Evolutionary conservation across 2,797 vertebrate genomes (phyloP).

Genomic region (Arnoldichthys spilopterus): DNA sequence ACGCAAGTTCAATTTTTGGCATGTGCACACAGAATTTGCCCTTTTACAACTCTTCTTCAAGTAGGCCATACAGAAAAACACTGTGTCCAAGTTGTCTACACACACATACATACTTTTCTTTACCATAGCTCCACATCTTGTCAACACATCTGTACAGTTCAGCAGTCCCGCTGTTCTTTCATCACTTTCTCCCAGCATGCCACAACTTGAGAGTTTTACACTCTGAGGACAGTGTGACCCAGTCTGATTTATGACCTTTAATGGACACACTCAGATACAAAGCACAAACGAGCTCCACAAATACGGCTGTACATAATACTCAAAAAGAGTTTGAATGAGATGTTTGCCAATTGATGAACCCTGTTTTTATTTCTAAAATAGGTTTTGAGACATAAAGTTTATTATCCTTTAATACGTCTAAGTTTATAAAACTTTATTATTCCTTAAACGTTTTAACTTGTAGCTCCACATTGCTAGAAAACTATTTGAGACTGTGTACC

Average conservation of each 20-base stretch:
- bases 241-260: not conserved
- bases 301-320: no score
- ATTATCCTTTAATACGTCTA: no score
- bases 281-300: no score
- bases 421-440: no score
- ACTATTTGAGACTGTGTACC: no score
- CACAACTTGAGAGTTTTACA: constrained; percentile 13
- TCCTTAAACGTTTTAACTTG: no score
- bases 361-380: no score
- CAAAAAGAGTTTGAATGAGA: no score
- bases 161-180: constrained; percentile 13
- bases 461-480: no score
- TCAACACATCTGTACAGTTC: constrained; percentile 20
- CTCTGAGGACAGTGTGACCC: not conserved
- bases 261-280: not conserved
- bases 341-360: no score
- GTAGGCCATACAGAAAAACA: constrained; percentile 6
- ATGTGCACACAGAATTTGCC: not conserved
- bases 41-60: not conserved
- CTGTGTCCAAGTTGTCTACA: not conserved
- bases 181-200: not conserved
- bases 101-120: not conserved
- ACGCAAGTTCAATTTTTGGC: not conserved
- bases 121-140: not conserved
- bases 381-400: no score